Percentiles rank a stretch among this genome's conserved stretches.
Evolutionary conservation across 2,113 vertebrate genomes (phyloP).

Genomic region (Cyprinodon brontotheroides): DNA sequence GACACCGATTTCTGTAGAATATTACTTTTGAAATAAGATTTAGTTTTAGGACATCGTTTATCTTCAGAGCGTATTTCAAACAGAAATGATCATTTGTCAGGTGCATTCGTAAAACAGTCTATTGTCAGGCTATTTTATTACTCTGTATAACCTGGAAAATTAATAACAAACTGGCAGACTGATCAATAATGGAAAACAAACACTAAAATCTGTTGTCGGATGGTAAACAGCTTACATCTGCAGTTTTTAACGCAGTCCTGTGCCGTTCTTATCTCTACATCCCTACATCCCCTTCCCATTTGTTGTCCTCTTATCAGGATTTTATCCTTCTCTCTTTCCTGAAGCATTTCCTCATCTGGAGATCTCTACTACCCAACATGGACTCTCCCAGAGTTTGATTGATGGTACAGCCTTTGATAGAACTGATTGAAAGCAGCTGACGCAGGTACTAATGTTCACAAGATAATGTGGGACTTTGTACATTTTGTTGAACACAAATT

Average conservation of each 20-base stretch:
- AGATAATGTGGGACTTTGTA: not conserved
- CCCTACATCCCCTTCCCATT: slow-evolving; percentile 52
- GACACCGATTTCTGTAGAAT: not conserved
- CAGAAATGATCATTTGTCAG: not conserved
- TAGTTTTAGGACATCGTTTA: not conserved
- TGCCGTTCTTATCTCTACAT: slow-evolving; percentile 38
- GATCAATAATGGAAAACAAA: not conserved
- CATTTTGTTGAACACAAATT: slow-evolving; percentile 1
- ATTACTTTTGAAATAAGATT: not conserved
- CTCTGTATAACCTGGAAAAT: not conserved
- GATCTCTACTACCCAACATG: slow-evolving; percentile 34
- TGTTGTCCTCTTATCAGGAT: slow-evolving; percentile 44
- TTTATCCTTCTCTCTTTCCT: slow-evolving; percentile 23
- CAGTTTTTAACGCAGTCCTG: not conserved
- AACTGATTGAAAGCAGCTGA: not conserved
- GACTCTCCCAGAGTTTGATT: slow-evolving; percentile 12
- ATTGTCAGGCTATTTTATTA: not conserved
- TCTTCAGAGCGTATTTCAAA: not conserved
- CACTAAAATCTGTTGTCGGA: not conserved
- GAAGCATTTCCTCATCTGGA: slow-evolving; percentile 40
- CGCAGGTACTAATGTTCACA: not conserved
- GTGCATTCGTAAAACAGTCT: not conserved
- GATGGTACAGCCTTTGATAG: slow-evolving; percentile 5
- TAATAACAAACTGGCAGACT: not conserved
- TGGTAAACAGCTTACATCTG: not conserved